phyloP scores from a whole-genome alignment of 2,888 invertebrate species.

The Leptodirus hochenwartii region DNA sequence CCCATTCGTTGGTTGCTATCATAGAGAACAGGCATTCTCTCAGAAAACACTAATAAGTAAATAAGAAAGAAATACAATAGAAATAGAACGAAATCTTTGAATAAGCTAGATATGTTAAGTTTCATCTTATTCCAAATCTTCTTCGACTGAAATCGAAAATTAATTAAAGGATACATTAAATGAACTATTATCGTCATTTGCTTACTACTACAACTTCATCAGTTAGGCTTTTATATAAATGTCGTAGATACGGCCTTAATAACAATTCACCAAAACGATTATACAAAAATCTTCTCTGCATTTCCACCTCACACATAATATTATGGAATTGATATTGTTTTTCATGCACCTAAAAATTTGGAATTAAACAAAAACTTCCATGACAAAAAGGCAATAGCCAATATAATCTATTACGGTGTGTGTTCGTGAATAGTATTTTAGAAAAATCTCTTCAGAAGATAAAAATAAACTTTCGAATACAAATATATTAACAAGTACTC shows the following conservation, averaged over 20 bases:
- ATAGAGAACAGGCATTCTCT: slow-evolving; percentile 7
- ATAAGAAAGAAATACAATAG: slow-evolving; percentile 11
- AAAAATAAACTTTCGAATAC: no score
- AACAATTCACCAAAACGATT: slow-evolving; percentile 7
- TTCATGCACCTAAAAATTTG: background rate
- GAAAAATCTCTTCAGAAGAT: no score
- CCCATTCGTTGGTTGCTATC: slow-evolving; percentile 8
- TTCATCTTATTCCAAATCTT: slow-evolving; percentile 8
- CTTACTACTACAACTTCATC: slow-evolving; percentile 9
- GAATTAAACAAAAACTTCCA: no score
- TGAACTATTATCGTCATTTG: background rate
- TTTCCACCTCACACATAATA: slow-evolving; percentile 3
- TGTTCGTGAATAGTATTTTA: no score
- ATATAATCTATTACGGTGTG: no score
- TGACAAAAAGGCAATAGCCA: no score
- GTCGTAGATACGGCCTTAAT: slow-evolving; percentile 8
- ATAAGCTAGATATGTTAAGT: slow-evolving; percentile 7
- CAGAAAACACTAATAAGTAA: slow-evolving; percentile 10
- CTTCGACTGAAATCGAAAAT: slow-evolving; percentile 4
- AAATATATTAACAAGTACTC: no score
- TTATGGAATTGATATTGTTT: background rate
- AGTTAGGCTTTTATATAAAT: slow-evolving; percentile 9
- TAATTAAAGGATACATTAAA: background rate
- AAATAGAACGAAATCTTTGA: slow-evolving; percentile 12
- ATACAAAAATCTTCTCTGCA: slow-evolving; percentile 6